Evolutionary conservation across 2,888 invertebrate species (phyloP).

Genomic region (Tipula helvola): DNA sequence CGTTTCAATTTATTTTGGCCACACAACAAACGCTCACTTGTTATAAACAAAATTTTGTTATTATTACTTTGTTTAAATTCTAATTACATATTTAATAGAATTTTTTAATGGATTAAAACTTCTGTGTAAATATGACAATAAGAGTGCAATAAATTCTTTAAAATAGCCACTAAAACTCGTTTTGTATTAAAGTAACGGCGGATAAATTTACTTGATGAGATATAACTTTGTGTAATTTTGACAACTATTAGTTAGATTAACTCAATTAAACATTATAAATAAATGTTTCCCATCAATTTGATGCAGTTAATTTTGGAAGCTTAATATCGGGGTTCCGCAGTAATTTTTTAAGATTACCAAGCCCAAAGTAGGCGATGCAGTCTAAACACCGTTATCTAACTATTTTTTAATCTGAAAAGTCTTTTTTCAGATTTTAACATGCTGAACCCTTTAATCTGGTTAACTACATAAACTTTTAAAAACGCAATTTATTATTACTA

Average conservation of each 20-base stretch:
- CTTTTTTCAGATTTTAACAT: too few species aligned
- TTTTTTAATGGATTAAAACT: neutral
- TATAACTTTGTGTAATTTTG: neutral
- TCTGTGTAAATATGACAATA: neutral
- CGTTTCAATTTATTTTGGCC: neutral
- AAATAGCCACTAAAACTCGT: neutral
- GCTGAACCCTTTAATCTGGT: too few species aligned
- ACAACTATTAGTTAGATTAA: neutral
- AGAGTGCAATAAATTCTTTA: neutral
- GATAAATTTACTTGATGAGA: neutral
- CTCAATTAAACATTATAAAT: too few species aligned
- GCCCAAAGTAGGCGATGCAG: too few species aligned
- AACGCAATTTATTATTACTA: too few species aligned
- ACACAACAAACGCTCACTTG: neutral
- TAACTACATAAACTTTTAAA: too few species aligned
- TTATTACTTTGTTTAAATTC: neutral
- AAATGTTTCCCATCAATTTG: too few species aligned
- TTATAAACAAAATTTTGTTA: neutral
- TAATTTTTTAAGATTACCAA: too few species aligned
- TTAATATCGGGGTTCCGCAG: too few species aligned
- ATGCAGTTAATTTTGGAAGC: too few species aligned
- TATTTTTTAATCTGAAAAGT: too few species aligned
- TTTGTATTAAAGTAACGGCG: neutral
- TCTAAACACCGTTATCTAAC: too few species aligned
- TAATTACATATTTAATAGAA: neutral